phyloP scores from a whole-genome alignment of 2,113 vertebrate species.

The Chamaetylas fuelleborni region DNA sequence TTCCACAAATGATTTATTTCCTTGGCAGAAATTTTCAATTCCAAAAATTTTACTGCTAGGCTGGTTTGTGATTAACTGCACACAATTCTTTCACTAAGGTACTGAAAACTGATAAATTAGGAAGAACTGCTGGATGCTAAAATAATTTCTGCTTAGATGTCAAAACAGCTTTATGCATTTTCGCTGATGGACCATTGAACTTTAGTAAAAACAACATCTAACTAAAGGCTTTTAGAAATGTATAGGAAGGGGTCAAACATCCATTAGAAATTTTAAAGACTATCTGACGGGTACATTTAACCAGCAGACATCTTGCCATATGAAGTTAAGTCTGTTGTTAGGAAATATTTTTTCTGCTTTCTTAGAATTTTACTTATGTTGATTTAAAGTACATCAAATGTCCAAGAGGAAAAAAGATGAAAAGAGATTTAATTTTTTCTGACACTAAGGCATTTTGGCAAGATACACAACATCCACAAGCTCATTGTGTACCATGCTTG shows the following conservation, averaged over 20 bases:
- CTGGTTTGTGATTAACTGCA: not conserved
- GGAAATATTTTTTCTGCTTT: not conserved
- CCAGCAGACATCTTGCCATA: not conserved
- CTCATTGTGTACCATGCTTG: not conserved
- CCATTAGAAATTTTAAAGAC: not conserved
- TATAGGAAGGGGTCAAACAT: not conserved
- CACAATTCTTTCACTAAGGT: not conserved
- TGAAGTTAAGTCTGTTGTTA: not conserved
- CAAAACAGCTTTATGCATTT: not conserved
- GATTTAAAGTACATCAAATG: not conserved
- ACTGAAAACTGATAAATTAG: not conserved
- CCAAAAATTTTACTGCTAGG: not conserved
- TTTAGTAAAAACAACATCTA: not conserved
- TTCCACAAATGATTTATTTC: not conserved
- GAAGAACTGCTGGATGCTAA: not conserved
- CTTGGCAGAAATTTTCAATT: not conserved
- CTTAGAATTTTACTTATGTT: not conserved
- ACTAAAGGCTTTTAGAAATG: not conserved
- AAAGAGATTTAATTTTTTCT: not conserved
- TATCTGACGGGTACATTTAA: not conserved
- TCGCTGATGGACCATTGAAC: not conserved
- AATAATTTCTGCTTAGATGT: not conserved
- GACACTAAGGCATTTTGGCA: not conserved
- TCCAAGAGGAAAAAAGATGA: not conserved
- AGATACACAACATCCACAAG: not conserved